phyloP scores from a whole-genome alignment of 1,140 invertebrate species.

The Drosophila tropicalis region DNA sequence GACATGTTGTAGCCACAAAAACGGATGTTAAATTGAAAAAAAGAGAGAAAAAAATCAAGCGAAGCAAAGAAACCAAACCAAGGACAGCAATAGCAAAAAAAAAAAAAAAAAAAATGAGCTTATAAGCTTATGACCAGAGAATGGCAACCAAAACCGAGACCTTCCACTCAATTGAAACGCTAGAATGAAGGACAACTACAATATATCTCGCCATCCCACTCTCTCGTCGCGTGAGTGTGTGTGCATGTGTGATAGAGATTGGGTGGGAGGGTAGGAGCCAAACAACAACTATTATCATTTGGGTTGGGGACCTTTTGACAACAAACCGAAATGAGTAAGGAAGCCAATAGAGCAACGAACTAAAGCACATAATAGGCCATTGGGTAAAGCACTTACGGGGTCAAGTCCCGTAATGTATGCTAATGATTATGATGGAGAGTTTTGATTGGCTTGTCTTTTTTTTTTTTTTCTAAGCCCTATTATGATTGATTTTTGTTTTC shows the following conservation, averaged over 20 bases:
- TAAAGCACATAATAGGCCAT: conserved; percentile 72
- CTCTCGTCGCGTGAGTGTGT: conserved; percentile 2
- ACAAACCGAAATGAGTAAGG: conserved; percentile 47
- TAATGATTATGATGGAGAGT: conserved; percentile 68
- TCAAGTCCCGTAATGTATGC: conserved; percentile 66
- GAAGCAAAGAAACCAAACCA: conserved; percentile 55
- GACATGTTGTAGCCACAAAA: conserved; percentile 69
- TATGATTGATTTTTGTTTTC: conserved; percentile 50
- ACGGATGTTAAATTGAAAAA: conserved; percentile 73
- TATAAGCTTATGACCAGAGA: conserved; percentile 60
- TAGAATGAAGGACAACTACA: conserved; percentile 58
- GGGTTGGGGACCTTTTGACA: conserved; percentile 26
- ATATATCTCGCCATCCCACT: conserved; percentile 16
- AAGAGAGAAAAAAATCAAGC: conserved; percentile 46
- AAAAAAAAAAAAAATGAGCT: conserved; percentile 51
- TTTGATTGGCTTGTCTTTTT: conserved; percentile 12
- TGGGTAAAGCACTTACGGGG: conserved; percentile 66
- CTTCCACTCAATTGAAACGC: conserved; percentile 71
- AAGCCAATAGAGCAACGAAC: conserved; percentile 66
- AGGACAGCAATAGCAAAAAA: conserved; percentile 4
- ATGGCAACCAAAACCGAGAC: conserved; percentile 20
- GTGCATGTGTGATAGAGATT: conserved; percentile 8
- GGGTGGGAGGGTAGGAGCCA: conserved; percentile 14
- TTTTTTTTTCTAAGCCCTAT: background rate
- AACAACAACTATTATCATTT: conserved; percentile 68